Base-by-base conservation (phyloP, 1,140 invertebrate species). In the Penaeus indicus region DNA sequence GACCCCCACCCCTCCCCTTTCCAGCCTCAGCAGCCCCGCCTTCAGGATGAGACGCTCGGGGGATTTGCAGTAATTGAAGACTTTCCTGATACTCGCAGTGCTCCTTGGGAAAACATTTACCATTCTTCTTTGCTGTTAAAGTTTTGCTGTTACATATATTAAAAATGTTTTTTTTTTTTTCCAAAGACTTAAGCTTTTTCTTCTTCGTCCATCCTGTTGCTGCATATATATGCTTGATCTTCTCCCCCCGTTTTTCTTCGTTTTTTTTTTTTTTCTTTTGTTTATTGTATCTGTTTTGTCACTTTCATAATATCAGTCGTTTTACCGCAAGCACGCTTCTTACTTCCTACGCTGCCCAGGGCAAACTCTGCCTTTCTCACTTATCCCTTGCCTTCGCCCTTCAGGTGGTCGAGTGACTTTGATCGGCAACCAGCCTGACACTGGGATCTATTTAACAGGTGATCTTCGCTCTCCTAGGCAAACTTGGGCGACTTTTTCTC, bases 1-100 rank as follows among this genome's bases (percentile, higher is more conserved):
- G 54, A 8, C 21, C n/a, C 22, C 10, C 19, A 1, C 80, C 27
- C 80, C n/a, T 27, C 32, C 27, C 25, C 62, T 25, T 22, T 16
- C 63, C 82, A 32, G n/a, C 32, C 63, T 67, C 64, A 62, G 25
- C 21, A 19, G 19, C 32, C 25, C 83, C 67, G 42, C 64, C 63
- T 42, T 64, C 63, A 42, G 81, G 38, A 62, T 63, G 54, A 62
- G 61, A 64, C 60, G 32, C 72, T 22, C 42, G 27, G 72, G 72
- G 72, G 72, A 75, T 75, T 75, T 75, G 42, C 27, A 32, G 42
- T 75, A 75, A 75, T 75, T 75, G 72, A 38, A 75, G 42, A 75
- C 72, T 75, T 32, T 38, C 72, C 72, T 38, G 72, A 75, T 75
- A 38, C 72, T 75, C 42, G 27, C 72, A 27, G 27, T 38, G 27